Percentiles rank a stretch among this genome's conserved stretches.
phyloP scores from a whole-genome alignment of 2,888 invertebrate genomes.

The Orgyia antiqua region DNA sequence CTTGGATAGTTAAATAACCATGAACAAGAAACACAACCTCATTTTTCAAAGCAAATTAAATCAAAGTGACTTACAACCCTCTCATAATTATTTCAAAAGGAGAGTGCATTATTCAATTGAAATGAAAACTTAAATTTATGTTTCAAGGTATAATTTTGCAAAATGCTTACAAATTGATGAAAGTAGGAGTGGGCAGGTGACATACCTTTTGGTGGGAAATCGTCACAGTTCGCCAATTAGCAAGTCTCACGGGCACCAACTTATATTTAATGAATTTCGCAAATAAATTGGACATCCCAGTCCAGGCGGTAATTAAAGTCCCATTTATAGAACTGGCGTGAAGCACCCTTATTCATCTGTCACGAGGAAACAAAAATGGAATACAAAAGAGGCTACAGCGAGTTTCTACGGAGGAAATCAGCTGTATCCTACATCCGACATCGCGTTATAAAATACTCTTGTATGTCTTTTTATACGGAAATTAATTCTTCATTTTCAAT shows the following conservation, averaged over 20 bases:
- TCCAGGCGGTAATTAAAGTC: constrained; percentile 48
- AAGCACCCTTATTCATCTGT: constrained; percentile 25
- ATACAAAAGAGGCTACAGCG: constrained; percentile 16
- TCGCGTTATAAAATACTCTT: constrained; percentile 2
- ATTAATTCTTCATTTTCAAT: constrained; percentile 1
- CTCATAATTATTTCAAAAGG: constrained; percentile 24
- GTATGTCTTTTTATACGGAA: not conserved
- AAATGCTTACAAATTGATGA: constrained; percentile 34
- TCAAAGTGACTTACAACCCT: constrained; percentile 38
- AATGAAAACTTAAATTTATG: constrained; percentile 41
- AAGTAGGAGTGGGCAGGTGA: constrained; percentile 32
- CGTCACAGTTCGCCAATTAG: constrained; percentile 50
- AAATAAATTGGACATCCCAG: constrained; percentile 39
- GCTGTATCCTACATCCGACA: constrained; percentile 5
- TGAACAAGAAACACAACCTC: constrained; percentile 17
- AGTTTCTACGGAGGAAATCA: constrained; percentile 6
- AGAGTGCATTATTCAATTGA: constrained; percentile 18
- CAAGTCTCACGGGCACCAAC: constrained; percentile 20
- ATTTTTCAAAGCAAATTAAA: constrained; percentile 33
- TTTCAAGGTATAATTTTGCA: constrained; percentile 40
- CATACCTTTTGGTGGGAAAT: constrained; percentile 39
- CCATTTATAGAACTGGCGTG: constrained; percentile 39
- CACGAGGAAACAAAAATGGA: constrained; percentile 24
- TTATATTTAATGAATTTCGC: constrained; percentile 43
- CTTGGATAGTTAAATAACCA: constrained; percentile 1